Conservation (phyloP, 2,888 invertebrate genomes). For the Thelaira solivaga region DNA sequence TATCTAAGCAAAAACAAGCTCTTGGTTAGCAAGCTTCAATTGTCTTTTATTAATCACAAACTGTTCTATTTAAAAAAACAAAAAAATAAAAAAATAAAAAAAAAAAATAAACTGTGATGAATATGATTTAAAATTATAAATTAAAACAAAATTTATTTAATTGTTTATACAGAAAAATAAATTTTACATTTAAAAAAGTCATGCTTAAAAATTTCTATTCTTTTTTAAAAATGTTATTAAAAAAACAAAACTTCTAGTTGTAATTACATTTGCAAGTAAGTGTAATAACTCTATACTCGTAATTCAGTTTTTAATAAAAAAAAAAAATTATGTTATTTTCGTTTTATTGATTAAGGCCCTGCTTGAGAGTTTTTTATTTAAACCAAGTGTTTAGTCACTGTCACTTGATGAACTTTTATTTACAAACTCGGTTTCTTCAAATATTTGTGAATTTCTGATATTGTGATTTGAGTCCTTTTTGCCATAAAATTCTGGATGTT, state of each 20-base stretch:
- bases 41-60: too few species aligned
- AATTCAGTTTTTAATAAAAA: conserved; percentile 19
- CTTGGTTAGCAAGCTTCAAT: too few species aligned
- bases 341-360: not conserved
- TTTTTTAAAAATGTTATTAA: conserved; percentile 12
- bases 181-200: not conserved
- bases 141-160: not conserved
- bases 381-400: conserved; percentile 18
- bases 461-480: conserved; percentile 60
- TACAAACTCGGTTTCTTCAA: conserved; percentile 29
- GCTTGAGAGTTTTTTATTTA: not conserved
- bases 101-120: conserved; percentile 27
- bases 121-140: conserved; percentile 29
- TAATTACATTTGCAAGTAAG: conserved; percentile 29
- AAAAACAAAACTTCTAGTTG: conserved; percentile 10
- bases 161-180: not conserved
- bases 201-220: not conserved
- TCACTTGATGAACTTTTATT: conserved; percentile 49
- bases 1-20: not conserved
- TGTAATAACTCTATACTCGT: conserved; percentile 26
- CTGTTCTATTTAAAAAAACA: too few species aligned
- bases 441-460: conserved; percentile 25
- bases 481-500: conserved; percentile 46
- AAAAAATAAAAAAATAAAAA: not conserved
- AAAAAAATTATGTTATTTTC: not conserved